Base-by-base conservation (phyloP, 2,797 vertebrate genomes). In the Eulemur coronatus region DNA sequence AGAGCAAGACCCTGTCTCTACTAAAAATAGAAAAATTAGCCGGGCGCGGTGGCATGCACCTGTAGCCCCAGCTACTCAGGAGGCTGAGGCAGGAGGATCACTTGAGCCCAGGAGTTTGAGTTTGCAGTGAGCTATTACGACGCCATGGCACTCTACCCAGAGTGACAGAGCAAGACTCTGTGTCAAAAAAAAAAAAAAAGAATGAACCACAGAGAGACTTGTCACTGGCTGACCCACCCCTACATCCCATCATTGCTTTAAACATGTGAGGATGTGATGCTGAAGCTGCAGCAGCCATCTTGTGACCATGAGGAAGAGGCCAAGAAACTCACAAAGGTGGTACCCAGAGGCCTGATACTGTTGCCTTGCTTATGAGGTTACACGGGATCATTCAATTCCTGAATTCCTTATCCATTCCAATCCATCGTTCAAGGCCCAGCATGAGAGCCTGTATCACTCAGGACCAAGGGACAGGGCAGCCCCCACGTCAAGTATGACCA, bases 151-250 rank as follows among this genome's bases (percentile, higher is more conserved):
- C 57, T 59, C 57, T 59, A 59, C 8, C 57, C 4, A 2, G 57
- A 26, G 57, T 28, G 24, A 59, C 57, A 59, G 10, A 59, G 57
- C 4, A 28, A 59, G 57, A 59, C 57, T 59, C 57, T 59, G 57
- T 12, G 10, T 59, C 24, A 59, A 59, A 57, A 28, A 59, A 28
- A 57, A 52, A 57, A 59, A 59, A 59, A 26, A 59, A 59, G 4
- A 59, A 26, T 59, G 57, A 28, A 59, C 57, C 69, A 72, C 65
- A 8, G 28, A 59, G n/a, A n/a, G 20, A n/a, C 28, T 17, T 55
- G 46, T 46, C 18, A 17, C 43, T 12, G 35, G 48, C 30, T 5
- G 0, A 10, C 86, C 20, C 26, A 30, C 2, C 4, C 2, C 30
- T 20, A 10, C n/a, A 9, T 9, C 26, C 28, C 13, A 20, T 87